Evolutionary conservation across 2,797 vertebrate genomes (phyloP).

Genomic region (Paramormyrops hopkinsi): DNA sequence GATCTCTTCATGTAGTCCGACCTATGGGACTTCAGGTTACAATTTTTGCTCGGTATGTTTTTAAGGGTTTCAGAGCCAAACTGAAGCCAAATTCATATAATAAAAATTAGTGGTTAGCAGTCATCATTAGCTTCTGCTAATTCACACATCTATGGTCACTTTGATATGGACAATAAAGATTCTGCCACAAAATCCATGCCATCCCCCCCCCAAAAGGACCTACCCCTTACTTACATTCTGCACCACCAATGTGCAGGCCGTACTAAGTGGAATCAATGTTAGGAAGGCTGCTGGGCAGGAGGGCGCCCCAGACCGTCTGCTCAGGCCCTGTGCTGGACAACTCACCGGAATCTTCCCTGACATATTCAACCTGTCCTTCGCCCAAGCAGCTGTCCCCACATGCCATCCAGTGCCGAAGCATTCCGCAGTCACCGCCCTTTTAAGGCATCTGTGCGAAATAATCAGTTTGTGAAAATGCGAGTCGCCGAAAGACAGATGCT

Average conservation of each 20-base stretch:
- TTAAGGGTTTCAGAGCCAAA: not conserved
- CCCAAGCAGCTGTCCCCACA: not conserved
- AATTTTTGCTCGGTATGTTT: not conserved
- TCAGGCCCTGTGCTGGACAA: not conserved
- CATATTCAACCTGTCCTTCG: not conserved
- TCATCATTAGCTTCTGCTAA: not conserved
- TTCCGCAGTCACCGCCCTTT: not conserved
- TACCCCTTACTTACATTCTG: not conserved
- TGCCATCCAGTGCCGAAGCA: not conserved
- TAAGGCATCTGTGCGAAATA: not conserved
- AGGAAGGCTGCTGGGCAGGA: not conserved
- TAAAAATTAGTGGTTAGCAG: not conserved
- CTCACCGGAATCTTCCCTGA: not conserved
- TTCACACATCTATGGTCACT: not conserved
- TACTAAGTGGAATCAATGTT: not conserved
- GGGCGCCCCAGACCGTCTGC: not conserved
- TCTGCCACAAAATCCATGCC: not conserved
- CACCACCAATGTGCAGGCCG: not conserved
- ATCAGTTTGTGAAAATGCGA: not conserved
- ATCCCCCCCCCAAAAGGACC: not conserved
- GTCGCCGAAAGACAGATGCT: not conserved
- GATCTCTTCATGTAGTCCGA: not conserved
- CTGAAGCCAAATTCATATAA: not conserved
- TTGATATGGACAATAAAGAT: not conserved
- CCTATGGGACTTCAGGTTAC: not conserved